Evolutionary conservation across 2,797 vertebrate species (phyloP).

Genomic region (Pseudochaenichthys georgianus): DNA sequence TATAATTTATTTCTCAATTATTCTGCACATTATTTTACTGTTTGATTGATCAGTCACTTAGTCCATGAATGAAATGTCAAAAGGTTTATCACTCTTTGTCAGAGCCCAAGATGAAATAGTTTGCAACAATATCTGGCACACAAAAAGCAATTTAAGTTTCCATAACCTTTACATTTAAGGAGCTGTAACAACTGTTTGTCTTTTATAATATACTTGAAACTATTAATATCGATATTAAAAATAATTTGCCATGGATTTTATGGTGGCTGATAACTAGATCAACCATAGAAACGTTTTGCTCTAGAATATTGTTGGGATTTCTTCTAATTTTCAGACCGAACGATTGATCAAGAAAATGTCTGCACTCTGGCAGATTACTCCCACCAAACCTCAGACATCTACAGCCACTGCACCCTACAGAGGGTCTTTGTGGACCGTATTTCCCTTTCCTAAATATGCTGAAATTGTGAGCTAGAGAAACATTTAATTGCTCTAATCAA

Average conservation of each 20-base stretch:
- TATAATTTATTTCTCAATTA: neutral
- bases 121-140: neutral
- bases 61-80: neutral
- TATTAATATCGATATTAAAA: neutral
- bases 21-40: neutral
- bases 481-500: constrained; percentile 35
- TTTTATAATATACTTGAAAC: too few relatives aligned
- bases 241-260: neutral
- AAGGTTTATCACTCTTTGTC: constrained; percentile 4
- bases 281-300: neutral
- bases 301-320: neutral
- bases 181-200: too few relatives aligned
- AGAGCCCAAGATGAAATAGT: neutral
- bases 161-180: neutral
- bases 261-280: neutral
- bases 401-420: neutral
- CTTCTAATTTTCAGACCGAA: neutral
- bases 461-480: neutral
- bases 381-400: neutral
- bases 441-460: neutral
- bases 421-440: neutral
- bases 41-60: neutral
- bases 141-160: neutral
- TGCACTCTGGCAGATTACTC: neutral
- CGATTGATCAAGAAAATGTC: neutral